These are phyloP conservation scores for Montipora capricornis DNA, from an alignment of 64 coral and sea anemone species.

Conservation along the genomic window DNA sequence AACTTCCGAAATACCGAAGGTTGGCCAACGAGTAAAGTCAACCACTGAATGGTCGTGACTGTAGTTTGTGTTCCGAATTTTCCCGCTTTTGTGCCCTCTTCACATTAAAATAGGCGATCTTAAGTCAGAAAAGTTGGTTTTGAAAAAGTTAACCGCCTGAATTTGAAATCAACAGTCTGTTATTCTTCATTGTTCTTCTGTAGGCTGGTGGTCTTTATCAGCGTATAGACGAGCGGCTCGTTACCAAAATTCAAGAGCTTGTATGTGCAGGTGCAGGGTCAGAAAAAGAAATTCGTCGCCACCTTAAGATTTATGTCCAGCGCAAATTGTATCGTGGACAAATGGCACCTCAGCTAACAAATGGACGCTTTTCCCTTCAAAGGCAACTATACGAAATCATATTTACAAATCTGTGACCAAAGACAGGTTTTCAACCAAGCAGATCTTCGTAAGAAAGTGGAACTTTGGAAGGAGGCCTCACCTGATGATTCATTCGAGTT, in stretches of 20 bases:
- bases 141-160: too few relatives aligned
- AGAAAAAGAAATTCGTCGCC: slow-evolving; percentile 41
- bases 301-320: slow-evolving; percentile 40
- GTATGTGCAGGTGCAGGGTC: slow-evolving; percentile 9
- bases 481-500: not conserved
- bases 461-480: slow-evolving; percentile 10
- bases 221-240: not conserved
- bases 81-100: too few relatives aligned
- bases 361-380: slow-evolving; percentile 47
- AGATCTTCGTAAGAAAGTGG: slow-evolving; percentile 37
- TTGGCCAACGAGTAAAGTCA: too few relatives aligned
- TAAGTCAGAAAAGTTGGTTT: too few relatives aligned
- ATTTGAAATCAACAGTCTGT: too few relatives aligned
- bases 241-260: slow-evolving; percentile 38
- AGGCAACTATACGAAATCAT: slow-evolving; percentile 28
- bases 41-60: too few relatives aligned
- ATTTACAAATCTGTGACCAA: slow-evolving; percentile 47
- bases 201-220: slow-evolving; percentile 46
- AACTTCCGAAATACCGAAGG: too few relatives aligned
- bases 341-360: not conserved
- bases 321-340: slow-evolving; percentile 26
- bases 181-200: not conserved
- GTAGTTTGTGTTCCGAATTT: too few relatives aligned
- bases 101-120: too few relatives aligned
- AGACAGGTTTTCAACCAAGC: slow-evolving; percentile 24